Evolutionary conservation across 2,888 invertebrate genomes (phyloP), one percentile per base, ranked within the genome.

Genomic region (Chrysomela aeneicollis): DNA sequence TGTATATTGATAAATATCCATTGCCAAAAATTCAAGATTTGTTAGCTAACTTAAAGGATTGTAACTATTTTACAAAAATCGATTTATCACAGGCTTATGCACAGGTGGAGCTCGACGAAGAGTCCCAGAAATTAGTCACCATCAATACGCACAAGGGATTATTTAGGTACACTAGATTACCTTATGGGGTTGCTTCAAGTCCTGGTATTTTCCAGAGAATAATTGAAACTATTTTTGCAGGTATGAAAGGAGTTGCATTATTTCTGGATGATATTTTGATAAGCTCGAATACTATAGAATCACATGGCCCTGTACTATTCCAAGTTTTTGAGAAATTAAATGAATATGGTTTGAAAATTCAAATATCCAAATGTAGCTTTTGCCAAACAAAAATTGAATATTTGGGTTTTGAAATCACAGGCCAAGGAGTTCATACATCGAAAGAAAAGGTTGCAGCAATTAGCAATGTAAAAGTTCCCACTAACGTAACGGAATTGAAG

Each of bases 11-110:
- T 47, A 51, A 64, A 47, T 59, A 66, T 46, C 68, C 68, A 12
- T 49, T 70, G 21, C 70, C 70, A 9, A 62, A 53, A 59, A 63
- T 66, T 50, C 63, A 69, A n/a, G 62, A 66, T 59, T 61, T 67
- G 21, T 64, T 68, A 26, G 70, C 64, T 15, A 59, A 52, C 30
- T 52, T 52, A 8, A 52, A 52, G 18, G 30, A 52, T 10, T 52
- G 52, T 30, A 52, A 61, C 17, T 21, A 37, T 12, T 64, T 70
- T 46, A 54, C 66, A 18, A 70, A 65, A 63, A 35, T 68, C 37
- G 69, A 71, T 68, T 60, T 69, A 37, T 60, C 62, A 17, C 63
- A 71, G 46, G 67, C 70, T 0, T 71, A 71, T 57, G 64, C 68
- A 51, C 71, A 69, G 47, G 17, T 65, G 46, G 52, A 57, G 35